Conservation (phyloP, 2,888 invertebrate genomes). For the Trissonchulus latispiculum region DNA sequence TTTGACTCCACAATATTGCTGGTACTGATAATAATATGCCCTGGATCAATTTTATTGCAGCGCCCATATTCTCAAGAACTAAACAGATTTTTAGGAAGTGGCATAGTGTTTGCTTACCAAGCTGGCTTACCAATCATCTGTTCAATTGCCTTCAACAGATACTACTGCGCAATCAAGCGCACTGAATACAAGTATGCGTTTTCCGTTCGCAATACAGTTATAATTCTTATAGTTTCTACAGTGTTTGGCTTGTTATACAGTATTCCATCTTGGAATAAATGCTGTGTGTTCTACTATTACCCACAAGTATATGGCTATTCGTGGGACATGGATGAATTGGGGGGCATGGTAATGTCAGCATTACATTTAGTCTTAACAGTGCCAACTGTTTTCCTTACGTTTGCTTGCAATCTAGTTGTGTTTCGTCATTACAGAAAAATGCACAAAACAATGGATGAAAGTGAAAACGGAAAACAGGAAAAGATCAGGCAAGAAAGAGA, state of each 20-base stretch:
- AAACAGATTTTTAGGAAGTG: not conserved
- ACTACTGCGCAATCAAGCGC: not conserved
- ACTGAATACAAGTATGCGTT: not conserved
- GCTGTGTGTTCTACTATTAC: not conserved
- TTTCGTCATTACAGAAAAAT: not conserved
- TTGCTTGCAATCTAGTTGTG: not conserved
- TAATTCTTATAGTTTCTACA: not conserved
- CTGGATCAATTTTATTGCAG: not conserved
- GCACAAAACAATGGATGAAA: not conserved
- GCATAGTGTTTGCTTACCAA: not conserved
- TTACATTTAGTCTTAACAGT: not conserved
- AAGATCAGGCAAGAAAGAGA: not conserved
- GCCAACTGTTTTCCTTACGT: not conserved
- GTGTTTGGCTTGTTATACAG: not conserved
- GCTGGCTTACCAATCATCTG: not conserved
- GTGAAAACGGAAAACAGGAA: not conserved
- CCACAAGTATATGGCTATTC: not conserved
- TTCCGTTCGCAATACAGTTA: not conserved
- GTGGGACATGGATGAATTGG: not conserved
- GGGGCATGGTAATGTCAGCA: not conserved
- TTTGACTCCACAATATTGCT: not conserved
- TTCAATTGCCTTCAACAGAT: not conserved
- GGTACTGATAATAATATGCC: not conserved
- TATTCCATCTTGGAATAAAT: not conserved
- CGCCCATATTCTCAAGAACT: not conserved